These are phyloP conservation scores for Drosophila auraria DNA, from an alignment of 1,140 invertebrate genomes.

Conservation along the genomic window DNA sequence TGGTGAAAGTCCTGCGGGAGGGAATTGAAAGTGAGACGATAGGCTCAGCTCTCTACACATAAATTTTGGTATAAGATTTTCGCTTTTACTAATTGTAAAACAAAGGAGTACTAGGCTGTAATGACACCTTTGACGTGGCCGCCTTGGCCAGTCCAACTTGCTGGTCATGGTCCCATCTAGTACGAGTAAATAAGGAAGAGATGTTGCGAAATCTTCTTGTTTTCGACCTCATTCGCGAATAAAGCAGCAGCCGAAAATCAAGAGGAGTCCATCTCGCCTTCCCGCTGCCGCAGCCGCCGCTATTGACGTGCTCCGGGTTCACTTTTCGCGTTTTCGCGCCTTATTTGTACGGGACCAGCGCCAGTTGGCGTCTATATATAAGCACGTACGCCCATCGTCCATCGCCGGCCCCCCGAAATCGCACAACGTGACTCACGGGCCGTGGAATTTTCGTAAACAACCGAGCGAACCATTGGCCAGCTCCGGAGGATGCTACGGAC, in stretches of 20 bases:
- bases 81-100: conserved; percentile 1
- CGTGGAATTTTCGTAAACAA: conserved; percentile 78
- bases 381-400: conserved; percentile 35
- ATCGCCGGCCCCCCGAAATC: conserved; percentile 25
- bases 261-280: conserved; percentile 21
- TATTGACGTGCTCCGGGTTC: conserved; percentile 36
- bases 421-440: conserved; percentile 58
- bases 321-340: conserved; percentile 65
- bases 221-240: conserved; percentile 71
- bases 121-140: conserved; percentile 31
- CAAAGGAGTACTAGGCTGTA: conserved; percentile 9
- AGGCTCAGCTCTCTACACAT: conserved; percentile 28
- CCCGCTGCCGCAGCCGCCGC: background rate
- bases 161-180: conserved; percentile 14
- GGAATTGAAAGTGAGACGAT: conserved; percentile 7
- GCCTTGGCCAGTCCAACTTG: conserved; percentile 19
- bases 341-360: conserved; percentile 70
- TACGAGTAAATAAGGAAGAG: conserved; percentile 50
- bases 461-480: conserved; percentile 16
- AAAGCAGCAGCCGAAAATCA: conserved; percentile 51
- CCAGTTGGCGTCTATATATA: conserved; percentile 38
- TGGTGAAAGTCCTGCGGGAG: conserved; percentile 26
- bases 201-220: conserved; percentile 46
- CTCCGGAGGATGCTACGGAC: conserved; percentile 42
- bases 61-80: conserved; percentile 27